phyloP scores from a whole-genome alignment of 2,888 invertebrate species.

The Harpagoxenus sublaevis region DNA sequence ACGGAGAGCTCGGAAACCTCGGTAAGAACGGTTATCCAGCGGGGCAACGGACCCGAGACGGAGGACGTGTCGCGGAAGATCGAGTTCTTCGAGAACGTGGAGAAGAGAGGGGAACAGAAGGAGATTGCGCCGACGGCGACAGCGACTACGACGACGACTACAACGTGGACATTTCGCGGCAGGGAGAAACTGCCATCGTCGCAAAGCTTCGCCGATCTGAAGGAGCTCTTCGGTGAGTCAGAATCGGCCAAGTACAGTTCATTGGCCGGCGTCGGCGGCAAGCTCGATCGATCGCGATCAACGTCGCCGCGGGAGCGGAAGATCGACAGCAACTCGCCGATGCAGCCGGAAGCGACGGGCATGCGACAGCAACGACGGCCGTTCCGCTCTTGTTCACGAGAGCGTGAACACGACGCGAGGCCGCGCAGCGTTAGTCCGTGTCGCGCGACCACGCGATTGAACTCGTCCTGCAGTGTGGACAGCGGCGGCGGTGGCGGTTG shows the following conservation, averaged over 20 bases:
- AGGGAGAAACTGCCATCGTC: conserved; percentile 86
- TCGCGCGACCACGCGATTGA: conserved; percentile 79
- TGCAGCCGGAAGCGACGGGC: conserved; percentile 74
- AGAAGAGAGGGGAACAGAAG: conserved; percentile 85
- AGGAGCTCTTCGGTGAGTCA: conserved; percentile 94
- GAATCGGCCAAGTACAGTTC: conserved; percentile 89
- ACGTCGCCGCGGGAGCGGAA: conserved; percentile 86
- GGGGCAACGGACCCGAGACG: conserved; percentile 85
- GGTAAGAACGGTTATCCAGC: conserved; percentile 90
- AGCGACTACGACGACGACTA: conserved; percentile 70
- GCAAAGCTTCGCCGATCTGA: conserved; percentile 91
- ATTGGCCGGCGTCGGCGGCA: conserved; percentile 73
- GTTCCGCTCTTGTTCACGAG: conserved; percentile 86
- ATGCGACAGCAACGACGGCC: conserved; percentile 75
- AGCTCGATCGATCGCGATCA: conserved; percentile 82
- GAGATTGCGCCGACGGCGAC: conserved; percentile 76
- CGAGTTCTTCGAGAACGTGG: conserved; percentile 92
- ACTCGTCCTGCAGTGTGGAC: conserved; percentile 89
- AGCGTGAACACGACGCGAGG: conserved; percentile 81
- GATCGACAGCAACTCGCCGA: conserved; percentile 77
- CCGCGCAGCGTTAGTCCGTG: conserved; percentile 85
- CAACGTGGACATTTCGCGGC: conserved; percentile 69
- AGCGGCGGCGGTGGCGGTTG: conserved; percentile 86
- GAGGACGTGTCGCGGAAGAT: conserved; percentile 92
- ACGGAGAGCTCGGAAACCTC: conserved; percentile 90